phyloP scores from a whole-genome alignment of 2,888 invertebrate species.

The Diaprepes abbreviatus region DNA sequence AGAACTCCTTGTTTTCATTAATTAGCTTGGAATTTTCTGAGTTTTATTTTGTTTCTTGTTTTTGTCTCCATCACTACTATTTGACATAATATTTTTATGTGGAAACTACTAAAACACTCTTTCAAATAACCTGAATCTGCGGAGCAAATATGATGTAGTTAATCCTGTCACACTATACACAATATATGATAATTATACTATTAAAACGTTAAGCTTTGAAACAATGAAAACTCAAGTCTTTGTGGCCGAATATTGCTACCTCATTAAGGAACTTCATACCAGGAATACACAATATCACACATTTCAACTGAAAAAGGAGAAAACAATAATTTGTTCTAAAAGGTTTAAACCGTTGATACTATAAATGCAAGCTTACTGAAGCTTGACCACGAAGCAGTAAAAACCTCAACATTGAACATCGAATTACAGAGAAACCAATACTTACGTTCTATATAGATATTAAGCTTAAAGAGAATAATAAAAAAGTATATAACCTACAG shows the following conservation, averaged over 20 bases:
- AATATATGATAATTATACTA: conserved; percentile 51
- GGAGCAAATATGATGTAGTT: no score
- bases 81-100: no score
- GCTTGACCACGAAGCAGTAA: no score
- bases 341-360: conserved; percentile 16
- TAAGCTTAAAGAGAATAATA: conserved; percentile 21
- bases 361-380: conserved; percentile 29
- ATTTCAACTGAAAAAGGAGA: conserved; percentile 33
- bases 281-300: conserved; percentile 40
- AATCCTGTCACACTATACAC: no score
- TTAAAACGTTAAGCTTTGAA: conserved; percentile 30
- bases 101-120: no score
- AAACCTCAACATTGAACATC: conserved; percentile 6
- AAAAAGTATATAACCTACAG: conserved; percentile 15
- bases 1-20: no score
- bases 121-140: no score
- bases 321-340: conserved; percentile 23
- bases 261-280: not conserved
- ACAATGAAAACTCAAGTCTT: conserved; percentile 9
- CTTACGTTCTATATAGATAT: conserved; percentile 34
- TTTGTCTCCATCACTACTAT: no score
- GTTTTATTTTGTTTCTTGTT: no score
- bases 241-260: not conserved
- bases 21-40: no score
- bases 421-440: not conserved